Evolutionary conservation across 1,140 invertebrate species (phyloP).

Genomic region (Delia radicum): DNA sequence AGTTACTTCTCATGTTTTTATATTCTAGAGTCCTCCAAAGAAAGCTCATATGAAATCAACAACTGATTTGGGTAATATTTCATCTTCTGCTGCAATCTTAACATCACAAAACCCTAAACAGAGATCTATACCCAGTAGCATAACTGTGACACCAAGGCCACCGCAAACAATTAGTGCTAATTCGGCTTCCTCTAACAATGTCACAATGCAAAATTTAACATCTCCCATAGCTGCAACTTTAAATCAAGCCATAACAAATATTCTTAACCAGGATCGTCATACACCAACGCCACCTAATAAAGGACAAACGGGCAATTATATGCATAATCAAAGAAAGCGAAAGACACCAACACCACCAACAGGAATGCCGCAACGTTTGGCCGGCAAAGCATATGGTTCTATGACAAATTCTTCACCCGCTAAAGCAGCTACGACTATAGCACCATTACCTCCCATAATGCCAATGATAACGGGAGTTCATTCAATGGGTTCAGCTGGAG

Average conservation of each 20-base stretch:
- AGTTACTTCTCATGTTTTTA: no score
- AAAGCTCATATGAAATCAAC: not conserved
- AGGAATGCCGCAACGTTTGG: not conserved
- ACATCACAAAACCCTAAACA: slow-evolving; percentile 7
- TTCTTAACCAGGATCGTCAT: not conserved
- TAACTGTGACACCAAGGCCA: slow-evolving; percentile 20
- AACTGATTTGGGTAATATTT: not conserved
- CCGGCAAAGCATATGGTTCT: not conserved
- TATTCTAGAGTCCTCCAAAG: slow-evolving; percentile 18
- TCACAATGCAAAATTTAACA: not conserved
- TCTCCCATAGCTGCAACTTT: not conserved
- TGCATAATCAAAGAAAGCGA: not conserved
- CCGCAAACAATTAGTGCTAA: not conserved
- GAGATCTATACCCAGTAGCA: slow-evolving; percentile 19
- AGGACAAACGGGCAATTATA: not conserved
- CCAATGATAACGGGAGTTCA: slow-evolving; percentile 26
- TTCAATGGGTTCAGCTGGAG: slow-evolving; percentile 36
- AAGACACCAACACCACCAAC: slow-evolving; percentile 20
- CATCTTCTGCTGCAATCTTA: not conserved
- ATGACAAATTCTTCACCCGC: not conserved
- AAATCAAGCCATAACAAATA: not conserved
- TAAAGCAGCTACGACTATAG: slow-evolving; percentile 1
- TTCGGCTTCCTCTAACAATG: not conserved
- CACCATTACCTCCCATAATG: slow-evolving; percentile 13
- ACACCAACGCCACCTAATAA: slow-evolving; percentile 5